Base-by-base conservation (phyloP, 92 coral and sea anemone species). In the Galaxea fascicularis region DNA sequence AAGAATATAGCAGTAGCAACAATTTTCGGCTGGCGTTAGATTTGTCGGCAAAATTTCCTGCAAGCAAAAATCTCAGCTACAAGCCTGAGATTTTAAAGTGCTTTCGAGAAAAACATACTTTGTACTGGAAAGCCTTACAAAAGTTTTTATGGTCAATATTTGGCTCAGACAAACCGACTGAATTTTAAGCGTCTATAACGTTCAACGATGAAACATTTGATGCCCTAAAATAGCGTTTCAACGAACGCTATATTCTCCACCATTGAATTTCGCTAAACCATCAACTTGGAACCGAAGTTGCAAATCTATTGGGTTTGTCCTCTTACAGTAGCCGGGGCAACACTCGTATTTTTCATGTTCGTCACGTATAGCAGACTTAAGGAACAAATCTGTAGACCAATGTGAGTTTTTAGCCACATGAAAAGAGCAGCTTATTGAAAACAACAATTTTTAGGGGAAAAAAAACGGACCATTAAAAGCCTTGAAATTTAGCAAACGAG, bases 21-120 rank as follows among this genome's bases (percentile, higher is more conserved):
- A 46, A 53, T 8, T 18, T 21, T 62, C 39, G 46, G 45, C 21
- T 4, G 58, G n/a, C n/a, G n/a, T n/a, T 27, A 11, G 1, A 41
- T 25, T 27, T 49, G 14, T 24, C 18, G 22, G 59, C 14, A 26
- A 52, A 49, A 4, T 29, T 54, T 73, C 41, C 24, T 47, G 44
- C 13, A 20, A 73, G 16, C 59, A 73, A 73, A 41, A 22, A 39
- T 54, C 44, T 26, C 16, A 54, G 17, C 12, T 54, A 26, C 15
- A 20, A 12, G 20, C 25, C 65, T 74, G 79, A 74, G 67, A 39
- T 30, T 21, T 75, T 75, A 27, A 56, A 29, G 52, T 75, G 79
- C 79, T 56, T 54, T 75, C 10, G 4, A 4, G 13, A 30, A 28
- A 41, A 57, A 54, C 29, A 18, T 39, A 4, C 4, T 2, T 44